Base-by-base conservation (phyloP, 2,888 invertebrate species). In the Beris morrisii region DNA sequence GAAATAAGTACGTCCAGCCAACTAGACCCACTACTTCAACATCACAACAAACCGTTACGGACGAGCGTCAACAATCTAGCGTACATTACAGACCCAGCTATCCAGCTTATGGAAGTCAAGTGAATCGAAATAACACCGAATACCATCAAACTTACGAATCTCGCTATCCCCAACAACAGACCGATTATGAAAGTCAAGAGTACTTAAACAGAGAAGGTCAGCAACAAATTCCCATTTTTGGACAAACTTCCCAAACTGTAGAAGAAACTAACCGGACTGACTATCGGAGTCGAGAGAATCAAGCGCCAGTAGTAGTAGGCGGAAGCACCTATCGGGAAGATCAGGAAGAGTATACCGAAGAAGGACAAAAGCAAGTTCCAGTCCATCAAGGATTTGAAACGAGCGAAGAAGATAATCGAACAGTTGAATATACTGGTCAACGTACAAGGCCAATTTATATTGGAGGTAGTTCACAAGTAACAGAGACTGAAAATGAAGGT, bases 71-170 rank as follows among this genome's bases (percentile, higher is more conserved):
- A 12, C 61, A 61, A 12, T 38, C 52, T 38, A 50, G 50, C 22
- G 43, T 61, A 11, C 30, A 38, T 15, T 64, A 64, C n/a, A 7
- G 54, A 31, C 64, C 64, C 5, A 64, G 64, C 28, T 64, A 64
- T 54, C 64, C 64, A 12, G 54, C 53, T 5, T 64, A 64, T 31
- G 64, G 64, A n/a, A 53, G 46, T 44, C 53, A 64, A 13, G 30
- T 54, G 4, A 54, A 13, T 13, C n/a, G 53, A 7, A 54, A 64
- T 9, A 54, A 64, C 13, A 64, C 45, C 5, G 54, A 54, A 32
- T 52, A 46, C 52, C 32, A 50, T 3, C 12, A 52, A 38, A 61
- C 9, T 11, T 38, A 50, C 12, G 13, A 52, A 6, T 28, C 38
- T 13, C 61, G 43, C 12, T 38, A 52, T 50, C 61, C 61, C 3